These are phyloP conservation scores for Heterodera schachtii DNA, from an alignment of 1,140 invertebrate species.

Conservation along the genomic window DNA sequence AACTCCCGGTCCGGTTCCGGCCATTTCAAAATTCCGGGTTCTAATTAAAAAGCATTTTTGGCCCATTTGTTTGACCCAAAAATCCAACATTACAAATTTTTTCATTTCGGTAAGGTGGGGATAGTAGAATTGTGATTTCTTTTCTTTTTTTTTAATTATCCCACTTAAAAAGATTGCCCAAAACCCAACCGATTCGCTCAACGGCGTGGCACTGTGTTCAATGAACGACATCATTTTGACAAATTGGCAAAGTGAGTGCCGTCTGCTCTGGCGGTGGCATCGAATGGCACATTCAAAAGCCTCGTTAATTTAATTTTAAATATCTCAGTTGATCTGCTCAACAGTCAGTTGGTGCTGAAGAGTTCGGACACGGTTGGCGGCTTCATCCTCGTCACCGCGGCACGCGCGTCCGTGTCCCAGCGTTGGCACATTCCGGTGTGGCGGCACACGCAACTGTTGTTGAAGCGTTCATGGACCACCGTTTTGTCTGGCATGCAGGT, in stretches of 20 bases:
- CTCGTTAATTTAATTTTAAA: too few species aligned
- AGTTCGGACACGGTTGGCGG: slow-evolving; percentile 88
- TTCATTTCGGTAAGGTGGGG: slow-evolving; percentile 17
- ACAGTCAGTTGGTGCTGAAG: slow-evolving; percentile 91
- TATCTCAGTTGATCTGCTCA: slow-evolving; percentile 82
- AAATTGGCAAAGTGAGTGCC: slow-evolving; percentile 84
- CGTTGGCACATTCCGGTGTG: slow-evolving; percentile 86
- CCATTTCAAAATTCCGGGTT: too few species aligned
- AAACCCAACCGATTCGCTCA: slow-evolving; percentile 72
- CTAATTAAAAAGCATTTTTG: too few species aligned
- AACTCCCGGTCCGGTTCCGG: too few species aligned
- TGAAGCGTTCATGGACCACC: slow-evolving; percentile 92
- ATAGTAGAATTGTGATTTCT: too few species aligned
- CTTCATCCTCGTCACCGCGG: slow-evolving; percentile 92
- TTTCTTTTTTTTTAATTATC: neutral
- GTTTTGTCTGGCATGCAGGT: slow-evolving; percentile 84
- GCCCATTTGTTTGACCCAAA: too few species aligned
- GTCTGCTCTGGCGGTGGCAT: too few species aligned
- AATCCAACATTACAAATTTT: too few species aligned
- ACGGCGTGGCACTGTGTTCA: slow-evolving; percentile 82
- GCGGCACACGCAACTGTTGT: slow-evolving; percentile 82
- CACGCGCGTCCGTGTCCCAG: slow-evolving; percentile 89
- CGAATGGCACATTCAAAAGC: too few species aligned
- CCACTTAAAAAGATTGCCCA: slow-evolving; percentile 65
- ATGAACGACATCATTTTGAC: slow-evolving; percentile 83